Percentiles rank a stretch among this genome's conserved stretches.
These are phyloP conservation scores for Forbesichthys agassizii DNA, from an alignment of 2,113 vertebrate genomes.

Conservation along the genomic window DNA sequence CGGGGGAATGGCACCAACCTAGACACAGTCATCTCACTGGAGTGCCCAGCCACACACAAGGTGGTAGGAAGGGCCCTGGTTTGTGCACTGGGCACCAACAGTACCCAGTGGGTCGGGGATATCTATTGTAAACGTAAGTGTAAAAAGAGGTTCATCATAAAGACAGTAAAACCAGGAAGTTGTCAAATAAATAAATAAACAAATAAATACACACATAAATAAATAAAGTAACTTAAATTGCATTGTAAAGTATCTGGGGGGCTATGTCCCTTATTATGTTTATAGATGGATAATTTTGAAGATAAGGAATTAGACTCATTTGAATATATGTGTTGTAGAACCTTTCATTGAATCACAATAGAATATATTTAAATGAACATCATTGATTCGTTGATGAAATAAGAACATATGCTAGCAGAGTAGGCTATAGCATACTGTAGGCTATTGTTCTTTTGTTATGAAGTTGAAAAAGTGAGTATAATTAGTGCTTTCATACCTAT, in stretches of 20 bases:
- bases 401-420: no score
- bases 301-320: conserved; percentile 37
- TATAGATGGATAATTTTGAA: conserved; percentile 18
- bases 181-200: not conserved
- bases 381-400: conserved; percentile 11
- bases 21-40: conserved; percentile 82
- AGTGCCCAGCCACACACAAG: conserved; percentile 80
- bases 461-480: conserved; percentile 15
- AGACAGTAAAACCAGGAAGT: not conserved
- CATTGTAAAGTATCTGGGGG: conserved; percentile 26
- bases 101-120: conserved; percentile 80
- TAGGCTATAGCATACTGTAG: not conserved
- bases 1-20: conserved; percentile 82
- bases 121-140: conserved; percentile 84
- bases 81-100: conserved; percentile 77
- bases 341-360: conserved; percentile 3
- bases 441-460: not conserved
- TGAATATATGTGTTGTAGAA: conserved; percentile 12
- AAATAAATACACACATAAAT: not conserved
- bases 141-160: not conserved
- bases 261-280: conserved; percentile 22
- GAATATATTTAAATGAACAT: conserved; percentile 23
- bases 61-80: conserved; percentile 76
- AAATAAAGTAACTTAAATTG: not conserved
- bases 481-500: no score